Evolutionary conservation across 2,797 vertebrate species (phyloP), one percentile per base, ranked within the genome.

Genomic region (Malacoctenus gilli): DNA sequence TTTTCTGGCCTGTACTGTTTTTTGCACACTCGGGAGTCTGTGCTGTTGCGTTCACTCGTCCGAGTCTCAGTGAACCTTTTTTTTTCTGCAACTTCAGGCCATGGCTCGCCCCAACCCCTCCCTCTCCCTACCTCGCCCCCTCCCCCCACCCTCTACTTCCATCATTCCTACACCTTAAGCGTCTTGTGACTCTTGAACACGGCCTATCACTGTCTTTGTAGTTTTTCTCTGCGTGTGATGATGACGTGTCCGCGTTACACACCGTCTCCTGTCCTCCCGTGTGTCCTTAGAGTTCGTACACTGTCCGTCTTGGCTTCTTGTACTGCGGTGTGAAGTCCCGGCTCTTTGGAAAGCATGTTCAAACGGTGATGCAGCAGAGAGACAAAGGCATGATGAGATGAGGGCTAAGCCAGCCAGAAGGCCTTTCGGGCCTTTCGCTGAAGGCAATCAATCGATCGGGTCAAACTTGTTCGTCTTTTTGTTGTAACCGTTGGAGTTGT

Each of bases 71-170:
- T 63, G 59, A 77, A 84, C 65, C 75, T 76, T 84, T n/a, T n/a
- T n/a, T n/a, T n/a, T n/a, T 86, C 86, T 90, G 87, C 89, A 90
- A 89, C 89, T 89, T 88, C 87, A 89, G 87, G 80, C 86, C 74
- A 58, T 13, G n/a, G 66, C 83, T 85, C 47, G 51, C 73, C 74
- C 51, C 57, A 52, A 46, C 13, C 55, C 35, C 13, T 41, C 58
- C 56, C 30, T 15, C 3, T 30, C 41, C 49, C 53, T 57, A 55
- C 72, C 61, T 66, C 67, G 52, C 43, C 55, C 57, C 38, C 54
- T 50, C 72, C 60, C 64, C 67, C 52, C 43, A 55, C 58, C 39
- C 55, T 50, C 59, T 59, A 58, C 72, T 70, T 71, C 60, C 50
- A 48, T 75, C 70, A 66, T 64, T 59, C 63, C 72, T 66, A 60